phyloP scores from a whole-genome alignment of 2,888 invertebrate genomes.

The Aporophyla lueneburgensis region DNA sequence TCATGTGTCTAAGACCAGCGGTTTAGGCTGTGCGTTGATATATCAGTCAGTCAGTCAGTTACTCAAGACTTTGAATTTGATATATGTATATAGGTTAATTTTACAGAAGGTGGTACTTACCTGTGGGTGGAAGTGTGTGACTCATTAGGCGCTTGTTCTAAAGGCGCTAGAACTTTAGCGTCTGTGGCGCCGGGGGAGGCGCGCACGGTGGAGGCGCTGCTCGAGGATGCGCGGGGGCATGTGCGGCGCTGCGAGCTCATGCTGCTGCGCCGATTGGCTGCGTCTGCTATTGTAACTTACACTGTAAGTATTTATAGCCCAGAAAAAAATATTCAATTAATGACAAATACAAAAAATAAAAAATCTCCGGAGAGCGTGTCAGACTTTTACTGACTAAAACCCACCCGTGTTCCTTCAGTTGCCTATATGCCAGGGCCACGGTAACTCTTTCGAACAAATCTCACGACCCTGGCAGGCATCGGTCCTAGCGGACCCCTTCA shows the following conservation, averaged over 20 bases:
- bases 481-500: too few species aligned
- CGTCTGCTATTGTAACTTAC: conserved; percentile 73
- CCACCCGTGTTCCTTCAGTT: too few species aligned
- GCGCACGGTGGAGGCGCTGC: conserved; percentile 66
- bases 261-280: conserved; percentile 65
- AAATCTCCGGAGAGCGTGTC: too few species aligned
- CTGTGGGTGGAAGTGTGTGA: conserved; percentile 81
- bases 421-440: too few species aligned
- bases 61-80: too few species aligned
- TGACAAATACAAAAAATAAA: neutral
- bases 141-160: conserved; percentile 75
- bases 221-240: conserved; percentile 69
- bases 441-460: too few species aligned
- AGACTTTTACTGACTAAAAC: too few species aligned
- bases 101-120: conserved; percentile 71
- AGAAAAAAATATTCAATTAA: neutral
- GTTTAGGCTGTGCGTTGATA: too few species aligned
- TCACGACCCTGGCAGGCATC: too few species aligned
- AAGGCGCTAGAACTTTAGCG: conserved; percentile 59
- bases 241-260: conserved; percentile 75
- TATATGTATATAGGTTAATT: too few species aligned
- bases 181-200: conserved; percentile 67
- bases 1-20: too few species aligned
- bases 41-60: too few species aligned
- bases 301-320: conserved; percentile 63